Evolutionary conservation across 2,888 invertebrate genomes (phyloP), one percentile per base, ranked within the genome.

Genomic region (Tiliacea aurago): DNA sequence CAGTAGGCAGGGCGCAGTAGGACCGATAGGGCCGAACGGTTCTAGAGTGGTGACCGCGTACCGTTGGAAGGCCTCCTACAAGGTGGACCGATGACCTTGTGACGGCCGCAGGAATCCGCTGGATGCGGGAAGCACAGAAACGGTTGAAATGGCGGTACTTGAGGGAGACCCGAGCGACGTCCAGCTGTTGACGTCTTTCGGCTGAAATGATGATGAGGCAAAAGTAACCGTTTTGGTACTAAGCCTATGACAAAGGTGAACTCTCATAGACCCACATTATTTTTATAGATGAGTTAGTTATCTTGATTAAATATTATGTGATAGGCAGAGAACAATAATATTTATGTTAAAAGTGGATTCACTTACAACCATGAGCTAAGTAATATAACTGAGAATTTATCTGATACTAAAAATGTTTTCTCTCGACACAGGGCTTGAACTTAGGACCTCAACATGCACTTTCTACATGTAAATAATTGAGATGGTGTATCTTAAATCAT

Each of bases 371-470:
- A n/a, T 20, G 18, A 41, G 5, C 4, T 51, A 33, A 23, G 9
- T 43, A 51, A 1, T 45, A 10, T 18, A n/a, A 15, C n/a, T 7
- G 28, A 65, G n/a, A 47, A 78, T 28, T 45, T 59, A 51, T 75
- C 2, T 78, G 28, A 20, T 15, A 45, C 0, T 70, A 18, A 28
- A 68, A 45, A 37, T 45, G 6, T 58, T 68, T 77, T 58, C 56
- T 23, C 77, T 77, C 15, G n/a, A 9, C 43, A 33, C 9, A 45
- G 23, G 18, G 18, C 18, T 78, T 70, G 56, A 74, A 59, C 45
- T 59, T 70, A 51, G 5, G 51, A 70, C n/a, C 47, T 37, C 18
- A 4, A 43, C 18, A 11, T 70, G 28, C n/a, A 45, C 71, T 78
- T 74, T 78, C 78, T 28, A 58, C 37, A 5, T 18, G 18, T 43